Percentiles rank a stretch among this genome's conserved stretches.
These are phyloP conservation scores for Zeus faber DNA, from an alignment of 2,113 vertebrate genomes.

Conservation along the genomic window DNA sequence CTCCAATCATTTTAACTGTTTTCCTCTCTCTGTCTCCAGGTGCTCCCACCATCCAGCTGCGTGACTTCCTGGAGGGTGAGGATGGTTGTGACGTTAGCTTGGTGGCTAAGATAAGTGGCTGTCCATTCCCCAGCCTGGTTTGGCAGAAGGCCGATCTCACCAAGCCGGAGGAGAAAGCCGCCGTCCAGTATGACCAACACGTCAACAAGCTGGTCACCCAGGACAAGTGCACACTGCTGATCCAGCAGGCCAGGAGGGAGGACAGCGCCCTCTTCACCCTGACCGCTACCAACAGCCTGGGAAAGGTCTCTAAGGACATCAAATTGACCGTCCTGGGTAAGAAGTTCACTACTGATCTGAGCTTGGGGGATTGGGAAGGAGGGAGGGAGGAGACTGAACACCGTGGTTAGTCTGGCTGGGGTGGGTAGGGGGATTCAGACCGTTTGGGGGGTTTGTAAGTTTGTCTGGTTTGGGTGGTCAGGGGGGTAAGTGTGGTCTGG, in stretches of 20 bases:
- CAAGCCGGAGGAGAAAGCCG: slow-evolving; percentile 87
- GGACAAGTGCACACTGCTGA: slow-evolving; percentile 88
- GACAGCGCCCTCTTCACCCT: slow-evolving; percentile 90
- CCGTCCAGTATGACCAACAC: slow-evolving; percentile 87
- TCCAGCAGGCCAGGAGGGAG: slow-evolving; percentile 87
- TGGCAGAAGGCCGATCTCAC: slow-evolving; percentile 87
- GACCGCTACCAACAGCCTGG: slow-evolving; percentile 89
- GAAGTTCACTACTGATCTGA: too few relatives aligned
- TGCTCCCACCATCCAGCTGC: slow-evolving; percentile 87
- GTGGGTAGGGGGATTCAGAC: too few relatives aligned
- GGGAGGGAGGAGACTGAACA: too few relatives aligned
- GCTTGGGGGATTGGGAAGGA: too few relatives aligned
- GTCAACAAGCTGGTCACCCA: slow-evolving; percentile 90
- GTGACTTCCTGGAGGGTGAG: slow-evolving; percentile 90
- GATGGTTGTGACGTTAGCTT: slow-evolving; percentile 90
- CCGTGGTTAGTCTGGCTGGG: too few relatives aligned
- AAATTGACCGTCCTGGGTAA: slow-evolving; percentile 89
- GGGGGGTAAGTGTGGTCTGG: too few relatives aligned
- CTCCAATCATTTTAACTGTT: neutral
- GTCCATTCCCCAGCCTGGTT: slow-evolving; percentile 90
- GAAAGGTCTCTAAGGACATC: slow-evolving; percentile 89
- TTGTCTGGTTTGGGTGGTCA: too few relatives aligned
- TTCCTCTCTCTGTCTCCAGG: slow-evolving; percentile 66
- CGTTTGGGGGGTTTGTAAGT: too few relatives aligned
- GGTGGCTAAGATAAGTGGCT: slow-evolving; percentile 89